Evolutionary conservation across 2,113 vertebrate species (phyloP).

Genomic region (Hippocampus guttulatus): DNA sequence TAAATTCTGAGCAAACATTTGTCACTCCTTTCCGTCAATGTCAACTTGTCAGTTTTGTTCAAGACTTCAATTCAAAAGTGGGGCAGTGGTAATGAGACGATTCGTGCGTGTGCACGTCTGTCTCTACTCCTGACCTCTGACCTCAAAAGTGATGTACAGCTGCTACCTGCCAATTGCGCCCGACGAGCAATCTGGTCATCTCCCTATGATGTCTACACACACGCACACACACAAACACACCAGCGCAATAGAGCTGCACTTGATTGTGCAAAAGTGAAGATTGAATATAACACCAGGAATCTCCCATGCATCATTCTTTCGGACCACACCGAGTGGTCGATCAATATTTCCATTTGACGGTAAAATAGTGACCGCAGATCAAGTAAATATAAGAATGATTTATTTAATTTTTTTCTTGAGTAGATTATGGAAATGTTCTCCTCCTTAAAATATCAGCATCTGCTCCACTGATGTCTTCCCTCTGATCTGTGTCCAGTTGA

Average conservation of each 20-base stretch:
- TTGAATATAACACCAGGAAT: conserved; percentile 20
- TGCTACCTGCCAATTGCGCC: conserved; percentile 54
- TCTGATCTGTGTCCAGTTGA: conserved; percentile 7
- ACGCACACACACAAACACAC: not conserved
- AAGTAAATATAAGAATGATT: not conserved
- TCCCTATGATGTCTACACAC: conserved; percentile 24
- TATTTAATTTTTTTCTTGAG: not conserved
- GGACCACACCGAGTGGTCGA: conserved; percentile 13
- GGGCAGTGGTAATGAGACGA: conserved; percentile 18
- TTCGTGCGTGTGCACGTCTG: not conserved
- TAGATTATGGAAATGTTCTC: not conserved
- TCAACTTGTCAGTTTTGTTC: conserved; percentile 7
- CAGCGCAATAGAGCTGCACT: not conserved
- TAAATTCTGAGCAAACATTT: conserved; percentile 17
- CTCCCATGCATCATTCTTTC: conserved; percentile 27
- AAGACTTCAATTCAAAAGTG: conserved; percentile 18
- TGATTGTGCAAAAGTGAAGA: conserved; percentile 9
- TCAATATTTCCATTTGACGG: conserved; percentile 53
- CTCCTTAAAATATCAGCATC: conserved; percentile 1
- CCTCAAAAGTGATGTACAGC: conserved; percentile 40
- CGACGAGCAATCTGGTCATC: conserved; percentile 28
- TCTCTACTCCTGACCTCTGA: conserved; percentile 24
- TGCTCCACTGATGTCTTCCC: not conserved
- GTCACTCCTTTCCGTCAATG: not conserved
- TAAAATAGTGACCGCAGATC: not conserved